These are phyloP conservation scores for Archaeoteleia sp. DNA, from an alignment of 2,888 invertebrate species.

Conservation along the genomic window DNA sequence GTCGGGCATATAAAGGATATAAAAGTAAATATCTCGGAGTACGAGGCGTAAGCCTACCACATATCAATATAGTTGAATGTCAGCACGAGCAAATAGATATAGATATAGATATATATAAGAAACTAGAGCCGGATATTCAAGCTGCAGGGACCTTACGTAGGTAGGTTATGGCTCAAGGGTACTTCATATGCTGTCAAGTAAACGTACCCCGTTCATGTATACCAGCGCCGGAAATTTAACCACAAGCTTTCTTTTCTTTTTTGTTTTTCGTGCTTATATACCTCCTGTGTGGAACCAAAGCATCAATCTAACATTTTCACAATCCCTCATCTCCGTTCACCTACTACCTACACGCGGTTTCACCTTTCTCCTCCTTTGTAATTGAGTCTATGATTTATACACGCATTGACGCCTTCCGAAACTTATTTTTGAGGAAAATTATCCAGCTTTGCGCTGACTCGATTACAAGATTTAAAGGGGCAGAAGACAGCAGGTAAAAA, in stretches of 20 bases:
- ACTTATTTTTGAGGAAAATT: background rate
- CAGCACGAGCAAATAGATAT: constrained; percentile 24
- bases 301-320: constrained; percentile 29
- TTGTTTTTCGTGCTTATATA: constrained; percentile 8
- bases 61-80: constrained; percentile 56
- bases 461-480: no score
- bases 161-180: constrained; percentile 53
- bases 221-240: constrained; percentile 59
- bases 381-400: constrained; percentile 38
- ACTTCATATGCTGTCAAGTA: constrained; percentile 57
- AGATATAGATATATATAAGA: constrained; percentile 9
- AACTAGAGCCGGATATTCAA: constrained; percentile 13
- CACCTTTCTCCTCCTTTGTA: constrained; percentile 6
- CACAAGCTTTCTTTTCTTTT: constrained; percentile 41
- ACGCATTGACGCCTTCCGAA: constrained; percentile 13
- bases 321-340: constrained; percentile 24
- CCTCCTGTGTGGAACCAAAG: constrained; percentile 10
- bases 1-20: constrained; percentile 42
- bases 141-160: constrained; percentile 12
- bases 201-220: constrained; percentile 37
- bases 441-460: no score
- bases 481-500: no score
- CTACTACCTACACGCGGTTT: constrained; percentile 2
- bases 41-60: constrained; percentile 55
- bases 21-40: constrained; percentile 57